Conservation (phyloP, 2,888 invertebrate species). For the Synergus gifuensis region DNA sequence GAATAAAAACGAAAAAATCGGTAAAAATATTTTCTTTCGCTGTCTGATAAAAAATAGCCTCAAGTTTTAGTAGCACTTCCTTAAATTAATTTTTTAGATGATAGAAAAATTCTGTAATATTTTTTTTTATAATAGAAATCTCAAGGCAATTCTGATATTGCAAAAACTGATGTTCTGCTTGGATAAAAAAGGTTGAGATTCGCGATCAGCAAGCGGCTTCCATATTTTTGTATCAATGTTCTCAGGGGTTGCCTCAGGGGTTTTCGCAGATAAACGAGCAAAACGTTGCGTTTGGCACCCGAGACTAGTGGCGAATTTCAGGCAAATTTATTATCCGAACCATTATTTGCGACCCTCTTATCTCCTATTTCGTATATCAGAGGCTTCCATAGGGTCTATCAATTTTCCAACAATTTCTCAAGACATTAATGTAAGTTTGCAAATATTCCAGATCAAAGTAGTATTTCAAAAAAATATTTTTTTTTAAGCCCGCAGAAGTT, state of each 20-base stretch:
- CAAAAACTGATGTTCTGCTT: background rate
- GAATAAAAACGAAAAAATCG: too few relatives aligned
- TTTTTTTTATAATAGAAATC: background rate
- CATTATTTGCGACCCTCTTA: conserved; percentile 40
- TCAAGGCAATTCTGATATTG: conserved; percentile 15
- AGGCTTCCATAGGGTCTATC: background rate
- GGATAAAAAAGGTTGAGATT: conserved; percentile 37
- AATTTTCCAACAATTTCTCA: background rate
- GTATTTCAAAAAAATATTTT: background rate
- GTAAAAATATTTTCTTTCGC: too few relatives aligned
- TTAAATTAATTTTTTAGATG: background rate
- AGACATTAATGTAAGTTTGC: background rate
- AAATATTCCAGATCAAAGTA: background rate
- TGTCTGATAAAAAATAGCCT: too few relatives aligned
- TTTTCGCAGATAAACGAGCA: conserved; percentile 4
- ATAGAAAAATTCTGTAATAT: background rate
- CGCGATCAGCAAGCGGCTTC: background rate
- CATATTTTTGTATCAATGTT: conserved; percentile 11
- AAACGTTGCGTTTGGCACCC: conserved; percentile 4
- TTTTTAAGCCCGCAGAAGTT: background rate
- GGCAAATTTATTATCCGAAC: conserved; percentile 28
- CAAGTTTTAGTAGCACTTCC: too few relatives aligned
- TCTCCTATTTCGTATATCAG: conserved; percentile 11
- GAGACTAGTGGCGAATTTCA: conserved; percentile 24
- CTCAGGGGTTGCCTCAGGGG: conserved; percentile 24